These are phyloP conservation scores for Beris chalybata DNA, from an alignment of 2,888 invertebrate species.

Conservation along the genomic window DNA sequence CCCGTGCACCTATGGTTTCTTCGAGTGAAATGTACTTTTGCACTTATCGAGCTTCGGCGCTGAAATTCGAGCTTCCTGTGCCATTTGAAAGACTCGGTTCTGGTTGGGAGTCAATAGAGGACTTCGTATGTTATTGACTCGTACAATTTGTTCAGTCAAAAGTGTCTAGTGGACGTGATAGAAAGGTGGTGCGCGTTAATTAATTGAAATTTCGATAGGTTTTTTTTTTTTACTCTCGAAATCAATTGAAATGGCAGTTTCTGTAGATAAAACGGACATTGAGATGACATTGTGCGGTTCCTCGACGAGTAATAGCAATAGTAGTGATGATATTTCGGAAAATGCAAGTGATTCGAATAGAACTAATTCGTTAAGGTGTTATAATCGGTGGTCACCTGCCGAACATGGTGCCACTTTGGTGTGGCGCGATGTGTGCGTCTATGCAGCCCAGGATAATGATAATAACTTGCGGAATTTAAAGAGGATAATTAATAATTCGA, in stretches of 20 bases:
- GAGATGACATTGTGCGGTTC: background rate
- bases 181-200: background rate
- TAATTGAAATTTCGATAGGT: background rate
- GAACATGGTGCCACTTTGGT: constrained; percentile 73
- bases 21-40: too few relatives aligned
- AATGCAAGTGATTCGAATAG: constrained; percentile 25
- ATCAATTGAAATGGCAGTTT: background rate
- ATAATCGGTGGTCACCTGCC: constrained; percentile 61
- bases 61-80: too few relatives aligned
- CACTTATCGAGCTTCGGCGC: too few relatives aligned
- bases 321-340: constrained; percentile 9
- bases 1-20: too few relatives aligned
- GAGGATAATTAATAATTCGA: constrained; percentile 78
- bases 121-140: background rate
- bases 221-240: background rate
- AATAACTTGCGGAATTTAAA: constrained; percentile 61
- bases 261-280: background rate
- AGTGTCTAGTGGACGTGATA: background rate
- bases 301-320: background rate
- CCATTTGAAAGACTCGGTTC: too few relatives aligned
- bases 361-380: constrained; percentile 51
- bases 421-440: constrained; percentile 78
- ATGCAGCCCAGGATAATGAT: constrained; percentile 59
- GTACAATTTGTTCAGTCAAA: background rate
- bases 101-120: background rate